phyloP scores from a whole-genome alignment of 2,113 vertebrate species.

The Suricata suricatta region DNA sequence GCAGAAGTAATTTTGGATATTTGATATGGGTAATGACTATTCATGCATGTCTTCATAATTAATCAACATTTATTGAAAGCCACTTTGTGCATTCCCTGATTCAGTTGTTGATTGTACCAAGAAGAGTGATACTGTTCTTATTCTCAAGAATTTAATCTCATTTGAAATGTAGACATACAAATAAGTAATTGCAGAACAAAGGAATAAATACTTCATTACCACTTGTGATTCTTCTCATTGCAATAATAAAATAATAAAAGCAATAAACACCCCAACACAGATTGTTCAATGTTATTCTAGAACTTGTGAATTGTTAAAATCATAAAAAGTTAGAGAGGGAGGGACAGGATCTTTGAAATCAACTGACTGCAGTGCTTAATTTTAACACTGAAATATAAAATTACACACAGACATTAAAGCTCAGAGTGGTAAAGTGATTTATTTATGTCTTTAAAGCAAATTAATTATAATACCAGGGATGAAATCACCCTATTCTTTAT shows the following conservation, averaged over 20 bases:
- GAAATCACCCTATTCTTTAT: not conserved
- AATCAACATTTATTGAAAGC: not conserved
- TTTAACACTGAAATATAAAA: not conserved
- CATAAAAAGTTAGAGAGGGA: not conserved
- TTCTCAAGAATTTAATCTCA: not conserved
- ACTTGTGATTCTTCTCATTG: not conserved
- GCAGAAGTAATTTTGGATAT: not conserved
- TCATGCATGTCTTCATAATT: not conserved
- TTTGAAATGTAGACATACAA: not conserved
- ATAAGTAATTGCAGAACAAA: not conserved
- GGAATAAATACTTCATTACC: not conserved
- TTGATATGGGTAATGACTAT: not conserved
- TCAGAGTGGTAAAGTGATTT: not conserved
- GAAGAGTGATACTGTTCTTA: not conserved
- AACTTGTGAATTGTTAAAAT: not conserved
- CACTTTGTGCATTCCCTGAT: not conserved
- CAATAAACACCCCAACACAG: not conserved
- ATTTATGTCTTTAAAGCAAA: not conserved
- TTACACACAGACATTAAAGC: not conserved
- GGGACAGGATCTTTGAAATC: not conserved
- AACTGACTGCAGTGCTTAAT: not conserved
- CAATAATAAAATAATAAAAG: not conserved
- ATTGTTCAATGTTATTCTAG: not conserved
- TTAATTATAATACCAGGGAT: not conserved
- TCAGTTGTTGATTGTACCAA: not conserved